phyloP scores from a whole-genome alignment of 2,888 invertebrate genomes.

The Scaptomyza parva region DNA sequence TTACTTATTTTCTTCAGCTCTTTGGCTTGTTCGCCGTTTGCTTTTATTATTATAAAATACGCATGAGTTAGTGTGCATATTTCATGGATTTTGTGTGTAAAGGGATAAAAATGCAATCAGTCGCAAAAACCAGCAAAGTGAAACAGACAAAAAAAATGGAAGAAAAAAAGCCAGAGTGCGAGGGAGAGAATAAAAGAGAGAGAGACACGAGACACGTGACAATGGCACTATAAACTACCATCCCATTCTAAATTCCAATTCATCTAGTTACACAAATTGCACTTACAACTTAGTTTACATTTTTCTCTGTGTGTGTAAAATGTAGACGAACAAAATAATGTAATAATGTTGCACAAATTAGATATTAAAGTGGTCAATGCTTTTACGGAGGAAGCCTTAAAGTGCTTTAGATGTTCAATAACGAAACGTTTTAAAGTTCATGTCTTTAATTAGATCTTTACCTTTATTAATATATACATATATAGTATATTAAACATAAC shows the following conservation, averaged over 20 bases:
- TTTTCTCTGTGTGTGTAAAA: not conserved
- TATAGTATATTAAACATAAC: not conserved
- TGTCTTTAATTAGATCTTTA: not conserved
- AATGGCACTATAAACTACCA: not conserved
- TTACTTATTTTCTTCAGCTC: conserved; percentile 26
- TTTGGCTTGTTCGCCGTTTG: conserved; percentile 55
- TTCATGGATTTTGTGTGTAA: conserved; percentile 78
- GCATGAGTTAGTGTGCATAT: conserved; percentile 80
- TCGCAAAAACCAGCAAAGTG: conserved; percentile 79
- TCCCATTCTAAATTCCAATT: not conserved
- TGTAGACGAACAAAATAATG: conserved; percentile 1
- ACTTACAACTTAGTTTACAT: conserved; percentile 58
- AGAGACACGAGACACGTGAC: conserved; percentile 2
- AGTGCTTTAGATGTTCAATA: not conserved
- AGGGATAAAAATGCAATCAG: conserved; percentile 80
- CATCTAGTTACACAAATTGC: conserved; percentile 43
- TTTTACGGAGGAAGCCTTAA: not conserved
- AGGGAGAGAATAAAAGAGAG: not conserved
- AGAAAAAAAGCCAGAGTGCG: not conserved
- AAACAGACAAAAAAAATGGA: conserved; percentile 61
- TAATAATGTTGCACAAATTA: not conserved
- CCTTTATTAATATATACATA: too few species aligned
- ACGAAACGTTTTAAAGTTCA: not conserved
- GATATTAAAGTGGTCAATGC: not conserved
- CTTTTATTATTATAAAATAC: conserved; percentile 79